Evolutionary conservation across 1,140 invertebrate genomes (phyloP), one percentile per base, ranked within the genome.

Genomic region (Penaeus indicus): DNA sequence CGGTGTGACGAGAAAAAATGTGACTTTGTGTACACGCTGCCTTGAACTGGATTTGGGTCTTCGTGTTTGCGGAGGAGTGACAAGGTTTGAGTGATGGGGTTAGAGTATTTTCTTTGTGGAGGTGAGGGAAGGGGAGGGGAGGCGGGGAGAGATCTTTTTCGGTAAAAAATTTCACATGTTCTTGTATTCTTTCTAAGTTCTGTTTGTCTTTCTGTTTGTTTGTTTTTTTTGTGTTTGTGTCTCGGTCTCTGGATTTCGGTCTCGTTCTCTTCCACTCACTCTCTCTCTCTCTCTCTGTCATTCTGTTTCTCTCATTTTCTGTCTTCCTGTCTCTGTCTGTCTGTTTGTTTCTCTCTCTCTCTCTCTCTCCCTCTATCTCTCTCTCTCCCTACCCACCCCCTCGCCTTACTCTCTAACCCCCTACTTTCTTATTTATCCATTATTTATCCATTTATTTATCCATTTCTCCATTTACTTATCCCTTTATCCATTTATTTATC

Each of bases 261-360:
- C 18, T 72, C 18, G 25, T 3, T 72, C 69, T 72, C 69, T 19
- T 22, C 32, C 69, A 27, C 69, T 72, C 67, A 25, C 67, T 69
- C 67, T 69, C 67, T 69, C 67, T 69, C 67, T 69, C 67, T 69
- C 67, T 69, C 69, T 72, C n/a, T 42, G 38, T 42, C 5, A 42
- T 42, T 72, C 67, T 72, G n/a, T 72, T n/a, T 72, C 67, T n/a
- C 67, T 69, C 4, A 25, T 27, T 69, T 27, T 69, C 67, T 72
- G n/a, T 72, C 67, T n/a, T 16, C 4, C 69, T 72, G 18, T 72
- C 69, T 72, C 69, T 72, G 18, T 72, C 69, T 72, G 18, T 72
- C n/a, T 72, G 18, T 72, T n/a, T 72, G 13, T 22, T 0, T 72
- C 8, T 0, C 22, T 72, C 0, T 72, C 69, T 72, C 18, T 72